Conservation (phyloP, 2,888 invertebrate species). For the Drosophila testacea region DNA sequence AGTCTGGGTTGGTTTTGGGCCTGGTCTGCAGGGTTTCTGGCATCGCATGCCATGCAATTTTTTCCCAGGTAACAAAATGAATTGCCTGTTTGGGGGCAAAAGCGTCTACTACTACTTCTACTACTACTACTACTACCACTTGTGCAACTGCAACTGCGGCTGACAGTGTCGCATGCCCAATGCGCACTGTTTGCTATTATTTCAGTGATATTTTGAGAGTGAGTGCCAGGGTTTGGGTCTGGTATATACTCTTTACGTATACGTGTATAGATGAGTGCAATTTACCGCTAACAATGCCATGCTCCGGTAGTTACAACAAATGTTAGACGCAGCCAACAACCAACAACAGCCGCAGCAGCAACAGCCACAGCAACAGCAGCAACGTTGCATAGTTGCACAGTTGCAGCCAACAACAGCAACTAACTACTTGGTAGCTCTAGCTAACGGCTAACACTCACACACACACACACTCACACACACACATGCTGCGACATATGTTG, state of each 20-base stretch:
- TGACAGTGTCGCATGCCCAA: slow-evolving; percentile 79
- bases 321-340: slow-evolving; percentile 74
- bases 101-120: slow-evolving; percentile 25
- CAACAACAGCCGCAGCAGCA: slow-evolving; percentile 34
- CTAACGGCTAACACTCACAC: slow-evolving; percentile 61
- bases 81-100: slow-evolving; percentile 66
- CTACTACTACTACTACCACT: neutral
- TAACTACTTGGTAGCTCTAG: slow-evolving; percentile 73
- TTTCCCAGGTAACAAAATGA: slow-evolving; percentile 78
- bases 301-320: slow-evolving; percentile 77
- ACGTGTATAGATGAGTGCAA: slow-evolving; percentile 75
- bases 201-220: slow-evolving; percentile 74
- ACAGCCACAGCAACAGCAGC: slow-evolving; percentile 42
- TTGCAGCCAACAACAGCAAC: slow-evolving; percentile 35
- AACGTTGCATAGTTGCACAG: slow-evolving; percentile 33
- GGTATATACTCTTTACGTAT: slow-evolving; percentile 28
- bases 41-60: slow-evolving; percentile 72
- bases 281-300: slow-evolving; percentile 80
- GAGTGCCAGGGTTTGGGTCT: slow-evolving; percentile 42
- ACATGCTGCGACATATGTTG: slow-evolving; percentile 68
- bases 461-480: slow-evolving; percentile 24
- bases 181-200: slow-evolving; percentile 78
- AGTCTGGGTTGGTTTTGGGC: slow-evolving; percentile 1
- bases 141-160: slow-evolving; percentile 48
- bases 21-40: slow-evolving; percentile 53